Evolutionary conservation across 2,113 vertebrate genomes (phyloP), one percentile per base, ranked within the genome.

Genomic region (Ascaphus truei): DNA sequence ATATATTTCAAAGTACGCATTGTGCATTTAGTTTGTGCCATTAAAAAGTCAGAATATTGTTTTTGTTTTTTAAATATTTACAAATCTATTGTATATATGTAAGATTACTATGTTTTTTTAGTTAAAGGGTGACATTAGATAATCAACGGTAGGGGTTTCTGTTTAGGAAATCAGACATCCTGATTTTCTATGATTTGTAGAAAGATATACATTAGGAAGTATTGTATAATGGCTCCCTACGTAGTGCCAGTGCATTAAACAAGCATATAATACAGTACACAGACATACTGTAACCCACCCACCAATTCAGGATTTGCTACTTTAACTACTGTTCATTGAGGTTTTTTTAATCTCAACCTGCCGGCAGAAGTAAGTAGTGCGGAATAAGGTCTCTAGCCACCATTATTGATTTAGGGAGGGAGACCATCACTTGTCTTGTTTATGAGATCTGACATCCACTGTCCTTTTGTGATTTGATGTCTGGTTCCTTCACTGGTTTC

Each of bases 381-480:
- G n/a, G n/a, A n/a, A n/a, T n/a, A n/a, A n/a, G n/a, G n/a, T n/a
- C n/a, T n/a, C n/a, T n/a, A n/a, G n/a, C n/a, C n/a, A n/a, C n/a
- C n/a, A n/a, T n/a, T n/a, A n/a, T n/a, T n/a, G n/a, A n/a, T n/a
- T n/a, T n/a, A n/a, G n/a, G n/a, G n/a, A n/a, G n/a, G n/a, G n/a
- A n/a, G n/a, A n/a, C n/a, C n/a, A n/a, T n/a, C n/a, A n/a, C n/a
- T n/a, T n/a, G n/a, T n/a, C n/a, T 65, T 50, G 30, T 47, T 93
- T 91, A 99, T 72, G 94, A 96, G 78, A 98, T 55, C 31, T 81
- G 79, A 50, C 97, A 99, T 36, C 96, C 96, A 0, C 89, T 98
- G 88, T 99, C 97, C 78, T 93, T 98, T 76, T 98, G 94, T 56
- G 96, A 93, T 77, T 95, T 99, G 85, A 98, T 81, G 73, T 98